Percentiles rank a stretch among this genome's conserved stretches.
Conservation (phyloP, 2,113 vertebrate species). For the Ailurus styani region DNA sequence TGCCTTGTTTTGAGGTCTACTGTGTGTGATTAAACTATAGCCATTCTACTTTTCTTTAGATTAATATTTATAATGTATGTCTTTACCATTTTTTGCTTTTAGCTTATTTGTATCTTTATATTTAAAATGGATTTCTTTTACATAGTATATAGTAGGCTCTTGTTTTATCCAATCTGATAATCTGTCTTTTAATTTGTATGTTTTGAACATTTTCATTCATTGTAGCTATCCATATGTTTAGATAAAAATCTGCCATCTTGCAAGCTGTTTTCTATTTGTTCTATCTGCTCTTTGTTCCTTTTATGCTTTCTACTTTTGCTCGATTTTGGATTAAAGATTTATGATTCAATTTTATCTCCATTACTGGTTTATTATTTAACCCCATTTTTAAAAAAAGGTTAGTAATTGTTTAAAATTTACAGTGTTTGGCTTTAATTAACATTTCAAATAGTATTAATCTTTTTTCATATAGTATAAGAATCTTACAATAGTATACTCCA, state of each 20-base stretch:
- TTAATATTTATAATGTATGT: background rate
- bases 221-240: background rate
- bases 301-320: background rate
- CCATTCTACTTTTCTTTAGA: background rate
- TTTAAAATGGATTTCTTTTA: background rate
- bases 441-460: background rate
- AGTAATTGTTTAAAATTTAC: background rate
- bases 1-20: background rate
- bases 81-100: background rate
- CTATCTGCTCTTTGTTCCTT: background rate
- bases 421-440: background rate
- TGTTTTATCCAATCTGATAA: background rate
- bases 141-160: background rate
- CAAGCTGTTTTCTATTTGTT: background rate
- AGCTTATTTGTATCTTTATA: background rate
- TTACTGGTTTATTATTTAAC: background rate
- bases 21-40: background rate
- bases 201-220: background rate
- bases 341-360: background rate
- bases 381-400: background rate
- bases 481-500: background rate
- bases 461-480: background rate
- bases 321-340: background rate
- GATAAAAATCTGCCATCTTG: constrained; percentile 1
- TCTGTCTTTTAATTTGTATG: background rate